Evolutionary conservation across 2,113 vertebrate genomes (phyloP), one percentile per base, ranked within the genome.

Genomic region (Lates calcarifer): DNA sequence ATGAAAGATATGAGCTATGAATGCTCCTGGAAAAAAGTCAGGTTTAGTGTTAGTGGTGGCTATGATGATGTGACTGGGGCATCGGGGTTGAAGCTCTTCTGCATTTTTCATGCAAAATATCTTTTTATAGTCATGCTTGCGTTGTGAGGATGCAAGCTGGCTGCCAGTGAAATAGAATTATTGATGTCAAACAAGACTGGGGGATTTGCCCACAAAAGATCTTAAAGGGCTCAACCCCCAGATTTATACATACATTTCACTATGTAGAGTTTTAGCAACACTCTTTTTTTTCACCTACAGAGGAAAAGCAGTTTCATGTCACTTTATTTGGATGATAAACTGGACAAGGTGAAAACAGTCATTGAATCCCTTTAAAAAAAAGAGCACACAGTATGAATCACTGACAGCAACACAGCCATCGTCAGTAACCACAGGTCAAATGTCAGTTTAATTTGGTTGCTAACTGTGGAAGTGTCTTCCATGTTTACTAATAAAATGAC

Each of bases 21-120:
- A 56, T 41, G 33, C 68, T 86, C 1, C 35, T 20, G 29, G n/a
- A 11, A 69, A 72, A 55, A 39, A 60, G 13, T 4, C 58, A 17
- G 29, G 13, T 51, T 84, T 47, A 39, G 57, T 17, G 15, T 51
- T 43, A 26, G 60, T 26, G 5, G 15, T 26, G 39, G 47, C 35
- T 5, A 18, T 41, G 56, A 72, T n/a, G 76, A 84, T 39, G 77
- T 41, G 78, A 76, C 71, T 63, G 58, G 72, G 69, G 35, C 80
- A 81, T 55, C 51, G 17, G 57, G 64, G 65, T 62, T 82, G 83
- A 74, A 87, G 31, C 47, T 26, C 55, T 70, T 31, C 31, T 90
- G 85, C 83, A 92, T 89, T 87, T 89, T 89, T 89, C 76, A 90
- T 89, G 74, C 15, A 66, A 82, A 79, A 53, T 33, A 1, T 88